A percentile compares a stretch with the other conserved stretches of the same genome.
phyloP scores from a whole-genome alignment of 2,113 vertebrate species.

The Scomber japonicus region DNA sequence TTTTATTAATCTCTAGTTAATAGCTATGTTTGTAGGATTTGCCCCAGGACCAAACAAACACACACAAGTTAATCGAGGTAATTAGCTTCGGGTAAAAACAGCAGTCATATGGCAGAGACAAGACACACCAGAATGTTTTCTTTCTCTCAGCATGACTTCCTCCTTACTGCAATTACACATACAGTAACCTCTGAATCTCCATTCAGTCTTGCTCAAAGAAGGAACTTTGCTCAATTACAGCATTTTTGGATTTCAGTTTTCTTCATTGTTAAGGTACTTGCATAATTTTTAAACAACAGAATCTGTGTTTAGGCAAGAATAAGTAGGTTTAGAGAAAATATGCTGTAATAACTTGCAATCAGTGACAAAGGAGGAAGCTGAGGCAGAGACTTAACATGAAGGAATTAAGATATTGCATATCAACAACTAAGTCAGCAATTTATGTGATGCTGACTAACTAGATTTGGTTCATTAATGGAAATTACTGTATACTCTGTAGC shows the following conservation, averaged over 20 bases:
- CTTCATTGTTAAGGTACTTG: slow-evolving; percentile 17
- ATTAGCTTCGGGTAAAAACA: slow-evolving; percentile 21
- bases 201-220: not conserved
- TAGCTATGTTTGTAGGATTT: not conserved
- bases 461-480: no score
- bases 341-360: not conserved
- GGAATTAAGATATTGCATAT: not conserved
- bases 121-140: not conserved
- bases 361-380: not conserved
- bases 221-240: not conserved
- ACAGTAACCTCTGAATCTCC: not conserved
- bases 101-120: slow-evolving; percentile 41
- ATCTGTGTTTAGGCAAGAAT: not conserved
- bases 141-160: not conserved
- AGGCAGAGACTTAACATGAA: not conserved
- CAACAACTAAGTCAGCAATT: no score
- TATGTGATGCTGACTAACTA: no score
- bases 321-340: not conserved
- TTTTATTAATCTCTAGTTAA: not conserved
- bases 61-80: not conserved
- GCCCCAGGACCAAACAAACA: not conserved
- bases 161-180: not conserved
- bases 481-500: no score
- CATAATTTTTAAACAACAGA: not conserved
- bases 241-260: not conserved